Base-by-base conservation (phyloP, 2,888 invertebrate genomes). In the Caenorhabditis plicata region DNA sequence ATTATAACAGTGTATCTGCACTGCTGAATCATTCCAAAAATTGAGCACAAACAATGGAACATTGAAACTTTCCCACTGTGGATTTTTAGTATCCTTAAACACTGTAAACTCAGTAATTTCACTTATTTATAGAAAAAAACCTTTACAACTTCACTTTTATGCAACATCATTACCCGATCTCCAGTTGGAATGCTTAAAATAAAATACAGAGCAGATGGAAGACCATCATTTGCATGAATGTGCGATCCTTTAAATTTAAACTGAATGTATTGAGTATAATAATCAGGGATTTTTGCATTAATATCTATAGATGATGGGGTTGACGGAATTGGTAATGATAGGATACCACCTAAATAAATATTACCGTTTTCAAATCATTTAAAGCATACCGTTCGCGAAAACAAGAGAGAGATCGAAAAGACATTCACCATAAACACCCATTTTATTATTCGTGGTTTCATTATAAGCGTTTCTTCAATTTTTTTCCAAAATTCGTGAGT, bases 21-120 rank as follows among this genome's bases (percentile, higher is more conserved):
- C 32, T 8, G 64, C 39, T 15, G 65, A 58, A n/a, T 71, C 62
- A 25, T 64, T 51, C 22, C 57, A 69, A 15, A 56, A 64, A 26
- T 76, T 64, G 20, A 76, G 50, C 22, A 70, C 48, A 40, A 68
- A 64, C 5, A 74, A 51, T 0, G 77, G 77, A 7, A 77, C 46
- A 4, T 48, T 39, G 43, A 77, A 77, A 1, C 56, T 60, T 4
- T 40, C 35, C 77, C 77, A 77, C 32, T 67, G 42, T 4, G 71
- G 71, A 39, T 49, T 50, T 32, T 62, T 65, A 1, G 38, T 23
- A n/a, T 51, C 54, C 25, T 44, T 41, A 8, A 56, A 31, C 40
- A n/a, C n/a, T n/a, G n/a, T n/a, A n/a, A n/a, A n/a, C n/a, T n/a
- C n/a, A n/a, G n/a, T n/a, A n/a, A n/a, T n/a, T n/a, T n/a, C n/a